phyloP scores from a whole-genome alignment of 2,888 invertebrate species.

The Isotomurus palustris region DNA sequence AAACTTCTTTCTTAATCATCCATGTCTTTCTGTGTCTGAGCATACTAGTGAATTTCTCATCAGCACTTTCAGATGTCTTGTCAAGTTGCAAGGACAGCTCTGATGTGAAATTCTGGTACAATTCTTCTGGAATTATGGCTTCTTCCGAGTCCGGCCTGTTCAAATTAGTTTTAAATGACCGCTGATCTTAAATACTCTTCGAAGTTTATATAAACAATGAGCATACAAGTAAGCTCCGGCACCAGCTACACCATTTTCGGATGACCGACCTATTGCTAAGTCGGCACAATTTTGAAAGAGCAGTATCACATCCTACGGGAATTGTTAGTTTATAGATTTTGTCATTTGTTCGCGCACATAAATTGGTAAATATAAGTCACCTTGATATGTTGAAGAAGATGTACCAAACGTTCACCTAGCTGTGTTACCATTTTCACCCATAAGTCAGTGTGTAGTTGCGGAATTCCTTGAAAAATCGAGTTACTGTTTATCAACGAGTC shows the following conservation, averaged over 20 bases:
- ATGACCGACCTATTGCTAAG: conserved; percentile 35
- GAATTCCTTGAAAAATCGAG: conserved; percentile 41
- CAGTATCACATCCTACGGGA: conserved; percentile 36
- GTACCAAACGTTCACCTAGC: conserved; percentile 40
- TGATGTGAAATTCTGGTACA: conserved; percentile 34
- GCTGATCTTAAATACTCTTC: no score
- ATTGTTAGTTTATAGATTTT: background rate
- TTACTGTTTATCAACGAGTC: conserved; percentile 42
- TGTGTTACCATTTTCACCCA: conserved; percentile 45
- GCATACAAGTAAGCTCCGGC: conserved; percentile 33
- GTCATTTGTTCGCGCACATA: background rate
- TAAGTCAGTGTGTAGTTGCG: conserved; percentile 37
- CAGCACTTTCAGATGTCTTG: conserved; percentile 44
- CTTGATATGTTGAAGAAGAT: conserved; percentile 41
- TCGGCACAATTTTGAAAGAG: conserved; percentile 45
- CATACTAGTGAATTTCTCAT: conserved; percentile 44
- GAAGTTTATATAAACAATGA: no score
- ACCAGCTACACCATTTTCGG: conserved; percentile 18
- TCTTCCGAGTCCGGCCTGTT: conserved; percentile 41
- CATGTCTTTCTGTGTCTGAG: conserved; percentile 41
- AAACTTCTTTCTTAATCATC: conserved; percentile 34
- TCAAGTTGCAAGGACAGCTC: conserved; percentile 42
- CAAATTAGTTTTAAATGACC: conserved; percentile 3
- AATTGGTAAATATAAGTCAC: no score
- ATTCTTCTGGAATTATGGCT: conserved; percentile 37